Evolutionary conservation across 2,113 vertebrate genomes (phyloP).

Genomic region (Epinephelus cyanopodus): DNA sequence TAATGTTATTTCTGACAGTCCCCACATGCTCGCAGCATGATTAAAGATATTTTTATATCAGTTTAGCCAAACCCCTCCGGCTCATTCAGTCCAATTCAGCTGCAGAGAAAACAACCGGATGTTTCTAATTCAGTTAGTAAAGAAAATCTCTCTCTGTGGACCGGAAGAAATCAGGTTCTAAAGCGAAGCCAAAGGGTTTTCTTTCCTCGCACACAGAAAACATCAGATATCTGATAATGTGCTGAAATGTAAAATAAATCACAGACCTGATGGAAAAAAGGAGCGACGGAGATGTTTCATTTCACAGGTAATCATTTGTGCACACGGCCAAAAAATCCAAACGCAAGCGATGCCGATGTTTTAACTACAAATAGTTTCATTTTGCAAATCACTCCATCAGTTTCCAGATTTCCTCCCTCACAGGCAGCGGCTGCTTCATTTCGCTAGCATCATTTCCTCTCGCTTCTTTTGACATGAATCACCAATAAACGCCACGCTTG

Average conservation of each 20-base stretch:
- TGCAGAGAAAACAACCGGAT: not conserved
- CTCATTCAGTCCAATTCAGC: conserved; percentile 35
- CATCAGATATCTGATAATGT: conserved; percentile 28
- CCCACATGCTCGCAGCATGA: conserved; percentile 28
- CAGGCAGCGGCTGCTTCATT: not conserved
- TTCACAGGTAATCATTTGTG: not conserved
- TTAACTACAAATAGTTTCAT: not conserved
- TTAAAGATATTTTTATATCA: conserved; percentile 61
- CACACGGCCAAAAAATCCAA: not conserved
- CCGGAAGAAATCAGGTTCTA: not conserved
- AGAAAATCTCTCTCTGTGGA: not conserved
- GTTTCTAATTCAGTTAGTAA: conserved; percentile 28
- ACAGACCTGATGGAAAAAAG: too few relatives aligned
- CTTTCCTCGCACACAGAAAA: not conserved
- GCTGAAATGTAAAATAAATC: conserved; percentile 22
- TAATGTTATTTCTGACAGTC: conserved; percentile 54
- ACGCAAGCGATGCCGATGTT: not conserved
- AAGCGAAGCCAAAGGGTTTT: not conserved
- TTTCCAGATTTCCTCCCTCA: not conserved
- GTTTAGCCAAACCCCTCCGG: conserved; percentile 30
- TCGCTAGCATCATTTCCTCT: not conserved
- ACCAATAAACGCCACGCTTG: not conserved
- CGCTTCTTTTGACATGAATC: not conserved
- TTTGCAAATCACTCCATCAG: conserved; percentile 3
- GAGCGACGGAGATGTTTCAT: not conserved